Evolutionary conservation across 2,888 invertebrate species (phyloP).

Genomic region (Tetranychus piercei): DNA sequence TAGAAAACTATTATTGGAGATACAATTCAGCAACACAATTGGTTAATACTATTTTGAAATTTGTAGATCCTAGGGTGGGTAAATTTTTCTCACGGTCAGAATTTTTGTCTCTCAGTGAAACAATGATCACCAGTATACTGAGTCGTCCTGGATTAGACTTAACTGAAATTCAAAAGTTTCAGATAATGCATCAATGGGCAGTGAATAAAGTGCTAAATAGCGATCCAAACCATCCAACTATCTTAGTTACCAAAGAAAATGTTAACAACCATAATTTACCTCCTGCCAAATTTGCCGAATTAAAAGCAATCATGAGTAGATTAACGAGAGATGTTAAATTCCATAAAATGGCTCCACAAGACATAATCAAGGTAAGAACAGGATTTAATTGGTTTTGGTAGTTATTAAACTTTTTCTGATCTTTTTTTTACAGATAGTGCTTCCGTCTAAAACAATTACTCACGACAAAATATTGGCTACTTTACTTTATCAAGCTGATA

Average conservation of each 20-base stretch:
- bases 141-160: slow-evolving; percentile 63
- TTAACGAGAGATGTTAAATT: slow-evolving; percentile 69
- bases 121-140: slow-evolving; percentile 73
- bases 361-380: slow-evolving; percentile 55
- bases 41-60: slow-evolving; percentile 80
- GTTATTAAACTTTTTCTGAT: neutral
- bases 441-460: slow-evolving; percentile 77
- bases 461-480: slow-evolving; percentile 80
- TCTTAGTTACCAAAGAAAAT: neutral
- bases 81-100: slow-evolving; percentile 62
- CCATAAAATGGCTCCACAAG: slow-evolving; percentile 74
- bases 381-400: neutral
- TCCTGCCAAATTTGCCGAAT: slow-evolving; percentile 8
- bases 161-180: slow-evolving; percentile 71
- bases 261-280: slow-evolving; percentile 10
- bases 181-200: slow-evolving; percentile 81
- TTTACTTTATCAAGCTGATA: slow-evolving; percentile 76
- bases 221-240: slow-evolving; percentile 12
- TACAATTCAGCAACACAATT: slow-evolving; percentile 81
- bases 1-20: slow-evolving; percentile 87
- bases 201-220: slow-evolving; percentile 18
- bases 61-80: slow-evolving; percentile 66
- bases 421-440: slow-evolving; percentile 45
- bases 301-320: slow-evolving; percentile 56
- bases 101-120: slow-evolving; percentile 70